Percentiles rank a stretch among this genome's conserved stretches.
These are phyloP conservation scores for Chrosomus eos DNA, from an alignment of 2,797 vertebrate species.

Conservation along the genomic window DNA sequence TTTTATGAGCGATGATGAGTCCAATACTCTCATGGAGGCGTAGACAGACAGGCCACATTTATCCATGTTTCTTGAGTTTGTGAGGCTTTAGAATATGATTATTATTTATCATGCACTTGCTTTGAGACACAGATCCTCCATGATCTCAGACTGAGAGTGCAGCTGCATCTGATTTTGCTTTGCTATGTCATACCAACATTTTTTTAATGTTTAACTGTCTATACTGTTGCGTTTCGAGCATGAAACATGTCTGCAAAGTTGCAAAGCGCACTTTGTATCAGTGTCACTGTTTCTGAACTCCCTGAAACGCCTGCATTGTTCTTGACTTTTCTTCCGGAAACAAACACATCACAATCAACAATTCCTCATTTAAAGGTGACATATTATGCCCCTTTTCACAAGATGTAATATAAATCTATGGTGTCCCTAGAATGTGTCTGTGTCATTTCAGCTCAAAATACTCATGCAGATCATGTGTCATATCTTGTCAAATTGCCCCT, in stretches of 20 bases:
- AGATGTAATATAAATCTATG: no score
- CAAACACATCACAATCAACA: no score
- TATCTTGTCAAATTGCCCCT: no score
- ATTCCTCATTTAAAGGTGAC: no score
- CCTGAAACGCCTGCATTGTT: no score
- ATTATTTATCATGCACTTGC: conserved; percentile 53
- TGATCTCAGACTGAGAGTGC: conserved; percentile 23
- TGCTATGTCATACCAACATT: conserved; percentile 16
- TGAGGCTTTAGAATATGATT: conserved; percentile 40
- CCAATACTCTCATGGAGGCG: conserved; percentile 17
- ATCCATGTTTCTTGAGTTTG: conserved; percentile 48
- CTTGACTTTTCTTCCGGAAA: no score
- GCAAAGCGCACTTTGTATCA: background rate
- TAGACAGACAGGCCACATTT: conserved; percentile 45
- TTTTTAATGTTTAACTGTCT: background rate
- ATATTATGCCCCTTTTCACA: no score
- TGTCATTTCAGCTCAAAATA: no score
- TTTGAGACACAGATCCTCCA: conserved; percentile 3
- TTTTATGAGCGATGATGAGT: conserved; percentile 45
- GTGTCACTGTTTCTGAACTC: no score
- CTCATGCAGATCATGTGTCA: no score
- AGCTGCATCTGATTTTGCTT: conserved; percentile 19
- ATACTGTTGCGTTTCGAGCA: background rate
- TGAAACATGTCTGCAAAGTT: background rate
- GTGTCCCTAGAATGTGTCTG: no score